Conservation (phyloP, 2,888 invertebrate species). For the Epirrita christyi region DNA sequence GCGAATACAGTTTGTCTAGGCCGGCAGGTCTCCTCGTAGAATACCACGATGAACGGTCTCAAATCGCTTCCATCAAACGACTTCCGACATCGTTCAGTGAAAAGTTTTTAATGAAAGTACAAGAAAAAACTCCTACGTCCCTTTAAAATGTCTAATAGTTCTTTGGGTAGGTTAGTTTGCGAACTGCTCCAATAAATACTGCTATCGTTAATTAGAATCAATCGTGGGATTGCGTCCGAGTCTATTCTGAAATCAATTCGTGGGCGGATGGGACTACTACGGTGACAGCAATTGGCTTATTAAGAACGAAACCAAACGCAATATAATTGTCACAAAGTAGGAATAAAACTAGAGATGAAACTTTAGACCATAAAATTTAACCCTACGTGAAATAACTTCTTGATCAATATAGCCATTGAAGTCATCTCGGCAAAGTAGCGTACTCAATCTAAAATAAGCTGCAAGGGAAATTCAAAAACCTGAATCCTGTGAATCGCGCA, state of each 20-base stretch:
- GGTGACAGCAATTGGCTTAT: constrained; percentile 75
- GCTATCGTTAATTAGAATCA: constrained; percentile 84
- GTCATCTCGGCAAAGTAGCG: no score
- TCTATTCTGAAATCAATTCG: constrained; percentile 75
- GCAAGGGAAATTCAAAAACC: no score
- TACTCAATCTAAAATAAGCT: no score
- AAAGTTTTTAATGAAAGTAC: no score
- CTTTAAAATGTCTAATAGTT: constrained; percentile 11
- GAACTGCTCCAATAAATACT: constrained; percentile 80
- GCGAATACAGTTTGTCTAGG: no score
- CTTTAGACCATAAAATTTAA: neutral
- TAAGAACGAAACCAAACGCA: constrained; percentile 70
- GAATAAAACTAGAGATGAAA: neutral
- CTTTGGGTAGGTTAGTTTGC: constrained; percentile 70
- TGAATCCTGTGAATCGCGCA: no score
- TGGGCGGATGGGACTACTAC: constrained; percentile 64
- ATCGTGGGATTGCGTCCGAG: constrained; percentile 76
- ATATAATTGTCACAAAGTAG: constrained; percentile 39
- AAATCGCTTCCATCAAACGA: no score
- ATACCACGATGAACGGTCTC: no score
- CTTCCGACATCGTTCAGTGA: no score
- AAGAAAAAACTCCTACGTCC: constrained; percentile 5
- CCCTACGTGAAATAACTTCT: no score
- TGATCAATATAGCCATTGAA: no score
- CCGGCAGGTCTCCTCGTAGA: no score